Evolutionary conservation across 2,888 invertebrate species (phyloP).

Genomic region (Acleris literana): DNA sequence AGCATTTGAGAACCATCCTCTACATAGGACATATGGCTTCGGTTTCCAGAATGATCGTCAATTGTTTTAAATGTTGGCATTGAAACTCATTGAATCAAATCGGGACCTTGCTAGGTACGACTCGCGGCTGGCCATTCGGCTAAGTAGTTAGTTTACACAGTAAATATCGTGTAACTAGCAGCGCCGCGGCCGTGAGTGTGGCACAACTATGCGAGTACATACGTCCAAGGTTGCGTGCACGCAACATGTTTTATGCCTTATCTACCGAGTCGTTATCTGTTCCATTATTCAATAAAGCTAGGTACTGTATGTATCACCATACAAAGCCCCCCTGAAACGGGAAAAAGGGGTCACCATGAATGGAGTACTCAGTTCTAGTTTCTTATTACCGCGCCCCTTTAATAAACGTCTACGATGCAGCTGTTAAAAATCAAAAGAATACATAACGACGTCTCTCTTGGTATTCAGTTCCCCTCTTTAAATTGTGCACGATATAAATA

Average conservation of each 20-base stretch:
- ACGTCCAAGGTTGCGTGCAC: constrained; percentile 18
- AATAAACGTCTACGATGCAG: constrained; percentile 2
- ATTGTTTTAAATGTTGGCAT: too few relatives aligned
- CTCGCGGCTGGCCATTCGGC: too few relatives aligned
- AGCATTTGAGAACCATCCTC: too few relatives aligned
- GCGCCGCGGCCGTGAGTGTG: constrained; percentile 5
- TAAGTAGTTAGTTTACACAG: not conserved
- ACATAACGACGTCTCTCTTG: not conserved
- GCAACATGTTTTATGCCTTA: constrained; percentile 30
- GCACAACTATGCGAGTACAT: constrained; percentile 8
- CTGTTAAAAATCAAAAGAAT: not conserved
- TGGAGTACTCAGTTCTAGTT: not conserved
- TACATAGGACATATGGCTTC: too few relatives aligned
- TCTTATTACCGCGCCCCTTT: not conserved
- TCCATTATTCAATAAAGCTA: constrained; percentile 30
- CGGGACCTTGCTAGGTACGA: too few relatives aligned
- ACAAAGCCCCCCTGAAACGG: constrained; percentile 10
- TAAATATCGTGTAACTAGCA: not conserved
- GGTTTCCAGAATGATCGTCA: too few relatives aligned
- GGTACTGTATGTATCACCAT: constrained; percentile 10
- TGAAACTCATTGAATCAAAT: too few relatives aligned
- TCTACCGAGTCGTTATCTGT: constrained; percentile 20
- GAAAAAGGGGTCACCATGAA: constrained; percentile 1
- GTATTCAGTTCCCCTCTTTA: not conserved
- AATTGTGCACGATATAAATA: not conserved